These are phyloP conservation scores for Prunella himalayana DNA, from an alignment of 2,113 vertebrate species.

Conservation along the genomic window DNA sequence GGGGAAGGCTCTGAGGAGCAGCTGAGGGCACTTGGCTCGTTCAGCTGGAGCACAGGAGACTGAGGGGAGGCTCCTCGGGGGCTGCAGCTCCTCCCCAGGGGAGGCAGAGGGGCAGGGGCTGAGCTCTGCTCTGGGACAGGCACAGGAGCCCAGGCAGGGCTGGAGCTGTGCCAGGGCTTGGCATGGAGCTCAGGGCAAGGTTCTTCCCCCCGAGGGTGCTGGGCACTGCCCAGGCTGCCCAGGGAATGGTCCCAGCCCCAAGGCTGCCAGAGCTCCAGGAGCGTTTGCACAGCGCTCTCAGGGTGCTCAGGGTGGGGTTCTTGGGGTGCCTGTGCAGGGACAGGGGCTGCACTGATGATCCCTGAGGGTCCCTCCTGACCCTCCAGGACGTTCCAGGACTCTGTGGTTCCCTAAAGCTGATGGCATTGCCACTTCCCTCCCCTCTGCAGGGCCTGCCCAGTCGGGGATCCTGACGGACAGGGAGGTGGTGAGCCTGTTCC, in stretches of 20 bases:
- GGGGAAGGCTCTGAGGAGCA: not conserved
- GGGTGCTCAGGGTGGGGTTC: not conserved
- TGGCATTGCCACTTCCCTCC: rapidly evolving
- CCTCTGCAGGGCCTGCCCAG: slow-evolving; percentile 87
- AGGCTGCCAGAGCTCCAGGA: not conserved
- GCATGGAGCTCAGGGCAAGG: not conserved
- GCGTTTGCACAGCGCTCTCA: not conserved
- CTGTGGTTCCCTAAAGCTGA: not conserved
- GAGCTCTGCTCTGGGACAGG: not conserved
- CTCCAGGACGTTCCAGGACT: not conserved
- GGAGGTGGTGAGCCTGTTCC: slow-evolving; percentile 94
- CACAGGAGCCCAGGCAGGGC: not conserved
- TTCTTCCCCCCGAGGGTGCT: not conserved
- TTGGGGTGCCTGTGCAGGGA: not conserved
- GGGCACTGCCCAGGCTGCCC: not conserved
- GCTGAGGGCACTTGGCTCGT: not conserved
- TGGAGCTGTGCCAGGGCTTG: not conserved
- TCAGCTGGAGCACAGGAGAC: not conserved
- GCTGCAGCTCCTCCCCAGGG: not conserved
- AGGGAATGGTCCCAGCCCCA: not conserved
- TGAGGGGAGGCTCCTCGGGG: not conserved
- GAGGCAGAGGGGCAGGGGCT: not conserved
- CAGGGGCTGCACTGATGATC: rapidly evolving
- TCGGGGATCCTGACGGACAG: slow-evolving; percentile 93
- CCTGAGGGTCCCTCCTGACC: rapidly evolving